Evolutionary conservation across 2,797 vertebrate genomes (phyloP), one percentile per base, ranked within the genome.

Genomic region (Cossypha niveicapilla): DNA sequence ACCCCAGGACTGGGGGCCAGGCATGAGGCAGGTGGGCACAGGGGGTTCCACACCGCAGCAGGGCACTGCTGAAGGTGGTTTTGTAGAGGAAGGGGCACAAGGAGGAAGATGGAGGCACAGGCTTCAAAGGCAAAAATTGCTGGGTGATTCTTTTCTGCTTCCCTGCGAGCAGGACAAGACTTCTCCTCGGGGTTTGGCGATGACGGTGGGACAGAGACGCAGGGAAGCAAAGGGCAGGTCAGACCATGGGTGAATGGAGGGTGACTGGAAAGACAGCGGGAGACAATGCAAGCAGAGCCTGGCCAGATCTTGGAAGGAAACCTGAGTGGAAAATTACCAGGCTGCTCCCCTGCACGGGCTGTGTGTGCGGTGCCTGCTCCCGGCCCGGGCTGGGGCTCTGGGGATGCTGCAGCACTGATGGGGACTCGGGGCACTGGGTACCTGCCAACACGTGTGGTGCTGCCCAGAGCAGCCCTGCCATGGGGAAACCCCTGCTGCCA

Each of bases 261-360:
- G 74, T 50, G 67, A 41, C 30, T 76, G 87, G 61, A 83, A 73
- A 44, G 68, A 78, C 66, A 63, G 79, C 1, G 1, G 65, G 67
- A 95, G 56, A 92, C 58, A 63, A 50, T 1, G 4, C 11, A 18
- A 15, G 35, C 72, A 90, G 54, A 80, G 65, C 58, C 85, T 13
- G 81, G 57, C 17, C 18, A 57, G 62, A 60, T 61, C 87, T 92
- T 94, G 91, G 93, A 92, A 96, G 22, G 85, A 86, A 93, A 94
- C 34, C 78, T 30, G 81, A 94, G 57, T 90, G 96, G 96, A 96
- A 96, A 96, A 90, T 94, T 94, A 96, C 94, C 91, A 67, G 94
- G 86, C 61, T 88, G 93, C 83, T 91, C 80, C 82, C 56, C 66
- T 78, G 70, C 1, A 1, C 0, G 23, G 60, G 66, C 83, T 71